Conservation (phyloP, 2,797 vertebrate genomes). For the Enteromius argenteus region DNA sequence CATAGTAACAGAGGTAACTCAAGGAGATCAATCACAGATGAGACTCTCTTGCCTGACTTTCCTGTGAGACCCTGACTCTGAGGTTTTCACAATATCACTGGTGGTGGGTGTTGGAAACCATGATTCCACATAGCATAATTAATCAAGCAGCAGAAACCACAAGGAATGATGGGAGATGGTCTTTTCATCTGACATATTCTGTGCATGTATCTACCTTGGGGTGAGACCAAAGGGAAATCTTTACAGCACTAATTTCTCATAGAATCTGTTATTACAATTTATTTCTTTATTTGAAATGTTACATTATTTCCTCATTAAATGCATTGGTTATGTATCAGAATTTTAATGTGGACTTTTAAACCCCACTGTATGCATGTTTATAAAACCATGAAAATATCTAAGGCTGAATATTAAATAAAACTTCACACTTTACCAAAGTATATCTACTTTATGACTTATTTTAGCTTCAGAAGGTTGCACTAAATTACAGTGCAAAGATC, state of each 20-base stretch:
- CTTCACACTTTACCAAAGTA: constrained; percentile 11
- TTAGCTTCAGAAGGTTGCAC: constrained; percentile 39
- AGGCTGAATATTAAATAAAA: background rate
- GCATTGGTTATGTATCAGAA: background rate
- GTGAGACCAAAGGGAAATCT: background rate
- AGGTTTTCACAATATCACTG: constrained; percentile 46
- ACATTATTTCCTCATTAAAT: background rate
- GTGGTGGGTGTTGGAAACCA: constrained; percentile 41
- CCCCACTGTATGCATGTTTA: background rate
- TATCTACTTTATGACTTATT: constrained; percentile 40
- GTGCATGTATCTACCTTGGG: background rate
- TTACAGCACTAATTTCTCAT: background rate
- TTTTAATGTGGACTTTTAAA: background rate
- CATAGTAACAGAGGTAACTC: constrained; percentile 48
- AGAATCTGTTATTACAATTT: background rate
- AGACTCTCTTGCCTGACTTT: constrained; percentile 40
- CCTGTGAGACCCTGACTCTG: constrained; percentile 46
- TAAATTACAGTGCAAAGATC: constrained; percentile 65
- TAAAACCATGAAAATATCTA: background rate
- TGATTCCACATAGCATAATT: constrained; percentile 31
- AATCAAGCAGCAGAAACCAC: constrained; percentile 53
- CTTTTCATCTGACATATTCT: constrained; percentile 15
- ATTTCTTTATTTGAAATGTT: background rate
- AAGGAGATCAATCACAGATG: constrained; percentile 43
- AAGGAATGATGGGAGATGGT: constrained; percentile 14